Evolutionary conservation across 2,113 vertebrate genomes (phyloP), one percentile per base, ranked within the genome.

Genomic region (Ceyx cyanopectus): DNA sequence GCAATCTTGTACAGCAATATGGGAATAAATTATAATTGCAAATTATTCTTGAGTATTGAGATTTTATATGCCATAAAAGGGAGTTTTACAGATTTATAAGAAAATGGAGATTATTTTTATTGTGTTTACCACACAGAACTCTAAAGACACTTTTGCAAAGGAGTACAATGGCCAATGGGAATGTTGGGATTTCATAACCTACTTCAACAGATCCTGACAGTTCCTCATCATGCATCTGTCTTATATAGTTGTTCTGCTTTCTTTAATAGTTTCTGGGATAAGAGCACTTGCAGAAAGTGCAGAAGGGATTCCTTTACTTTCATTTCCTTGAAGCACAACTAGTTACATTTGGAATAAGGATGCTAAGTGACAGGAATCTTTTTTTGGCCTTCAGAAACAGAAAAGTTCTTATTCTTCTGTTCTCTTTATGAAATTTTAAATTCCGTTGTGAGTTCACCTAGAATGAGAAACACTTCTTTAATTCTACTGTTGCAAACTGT

Each of bases 11-110:
- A 74, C 62, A 53, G 79, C 68, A 90, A 91, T 77, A 72, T 57
- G 29, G 82, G 77, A 57, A 90, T 57, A 91, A 93, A 92, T 90
- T 94, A 68, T n/a, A 91, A 83, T 77, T 94, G 90, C 53, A 93
- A 63, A 92, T 75, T 9, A 34, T 75, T 70, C 72, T 85, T 70
- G 32, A 94, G 53, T 30, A 37, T 4, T 43, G 34, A 89, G 74
- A 48, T 88, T 90, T 90, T 84, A 34, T 92, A 6, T 51, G 46
- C 51, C 40, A 70, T 95, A 51, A 89, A 93, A 87, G 29, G 37
- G 30, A 76, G 60, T 77, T 46, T 41, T 72, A 58, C 37, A 77
- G 56, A 70, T 32, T 57, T 89, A 20, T 0, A 83, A 32, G 80
- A 80, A 91, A 94, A 78, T 4, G 20, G 40, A 63, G 78, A 80